Conservation (phyloP, 2,797 vertebrate species). For the Sebastes diaconus region DNA sequence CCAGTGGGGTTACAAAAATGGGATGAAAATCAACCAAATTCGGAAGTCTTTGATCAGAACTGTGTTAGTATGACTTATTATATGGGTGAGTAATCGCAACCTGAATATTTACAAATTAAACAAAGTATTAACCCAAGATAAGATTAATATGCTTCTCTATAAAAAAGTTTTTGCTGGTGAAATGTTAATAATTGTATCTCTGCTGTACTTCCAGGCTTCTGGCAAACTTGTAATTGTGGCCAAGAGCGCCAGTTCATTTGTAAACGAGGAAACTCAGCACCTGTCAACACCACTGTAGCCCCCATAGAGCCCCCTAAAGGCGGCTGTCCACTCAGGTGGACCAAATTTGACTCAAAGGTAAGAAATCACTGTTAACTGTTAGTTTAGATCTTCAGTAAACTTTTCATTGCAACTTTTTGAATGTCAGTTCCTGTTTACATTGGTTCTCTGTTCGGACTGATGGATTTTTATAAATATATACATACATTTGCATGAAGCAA, state of each 20-base stretch:
- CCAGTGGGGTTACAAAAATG: slow-evolving; percentile 55
- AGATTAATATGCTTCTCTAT: background rate
- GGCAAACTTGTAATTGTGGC: slow-evolving; percentile 72
- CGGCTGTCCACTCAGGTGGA: slow-evolving; percentile 63
- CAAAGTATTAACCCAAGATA: background rate
- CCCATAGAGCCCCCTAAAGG: slow-evolving; percentile 63
- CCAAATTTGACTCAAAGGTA: slow-evolving; percentile 70
- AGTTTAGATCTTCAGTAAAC: background rate
- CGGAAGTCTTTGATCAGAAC: slow-evolving; percentile 56
- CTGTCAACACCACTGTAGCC: slow-evolving; percentile 63
- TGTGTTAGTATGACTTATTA: slow-evolving; percentile 67
- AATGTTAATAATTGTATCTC: background rate
- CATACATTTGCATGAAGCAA: too few relatives aligned
- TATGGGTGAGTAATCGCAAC: slow-evolving; percentile 61
- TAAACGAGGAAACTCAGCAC: slow-evolving; percentile 46
- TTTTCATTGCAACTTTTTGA: background rate
- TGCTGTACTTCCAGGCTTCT: slow-evolving; percentile 63
- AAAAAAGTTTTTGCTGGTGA: background rate
- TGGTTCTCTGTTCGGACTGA: background rate
- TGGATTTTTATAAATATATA: background rate
- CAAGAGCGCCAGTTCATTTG: slow-evolving; percentile 62
- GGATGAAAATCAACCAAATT: slow-evolving; percentile 71
- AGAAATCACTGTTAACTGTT: slow-evolving; percentile 15
- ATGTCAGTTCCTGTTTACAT: background rate
- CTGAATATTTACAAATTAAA: background rate